Percentiles rank a stretch among this genome's conserved stretches.
phyloP scores from a whole-genome alignment of 2,797 vertebrate genomes.

The Rhinatrema bivittatum region DNA sequence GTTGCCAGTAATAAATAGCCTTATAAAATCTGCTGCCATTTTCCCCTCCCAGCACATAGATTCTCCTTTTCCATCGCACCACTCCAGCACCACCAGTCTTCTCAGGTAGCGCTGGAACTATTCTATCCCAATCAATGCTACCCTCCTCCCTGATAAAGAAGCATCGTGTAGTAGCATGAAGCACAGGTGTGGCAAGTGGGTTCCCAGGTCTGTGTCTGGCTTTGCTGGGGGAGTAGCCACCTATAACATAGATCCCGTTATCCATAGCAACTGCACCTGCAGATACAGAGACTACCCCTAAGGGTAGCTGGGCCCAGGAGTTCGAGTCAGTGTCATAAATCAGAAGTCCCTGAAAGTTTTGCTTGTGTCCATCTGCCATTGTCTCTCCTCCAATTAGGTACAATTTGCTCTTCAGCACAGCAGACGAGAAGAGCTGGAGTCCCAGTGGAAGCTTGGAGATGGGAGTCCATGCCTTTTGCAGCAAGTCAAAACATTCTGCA shows the following conservation, averaged over 20 bases:
- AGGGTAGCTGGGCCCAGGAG: constrained; percentile 61
- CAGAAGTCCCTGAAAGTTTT: constrained; percentile 66
- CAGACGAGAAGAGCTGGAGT: constrained; percentile 62
- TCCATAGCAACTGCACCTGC: constrained; percentile 68
- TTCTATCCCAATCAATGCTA: constrained; percentile 41
- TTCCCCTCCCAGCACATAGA: constrained; percentile 73
- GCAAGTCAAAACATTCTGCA: constrained; percentile 60
- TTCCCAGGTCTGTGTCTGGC: constrained; percentile 63
- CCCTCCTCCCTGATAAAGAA: constrained; percentile 63
- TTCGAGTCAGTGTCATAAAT: constrained; percentile 63
- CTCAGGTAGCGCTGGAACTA: constrained; percentile 63
- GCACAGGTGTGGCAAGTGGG: constrained; percentile 47
- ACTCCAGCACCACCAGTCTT: constrained; percentile 67
- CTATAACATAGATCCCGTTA: constrained; percentile 68
- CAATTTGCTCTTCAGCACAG: constrained; percentile 53
- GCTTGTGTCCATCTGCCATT: constrained; percentile 57
- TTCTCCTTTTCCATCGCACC: constrained; percentile 69
- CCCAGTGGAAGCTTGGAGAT: constrained; percentile 51
- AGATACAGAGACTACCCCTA: constrained; percentile 65
- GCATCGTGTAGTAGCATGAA: constrained; percentile 67
- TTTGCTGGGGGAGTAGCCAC: constrained; percentile 69
- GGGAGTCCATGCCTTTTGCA: constrained; percentile 32
- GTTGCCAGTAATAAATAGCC: constrained; percentile 76
- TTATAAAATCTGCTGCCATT: constrained; percentile 68
- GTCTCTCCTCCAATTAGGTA: constrained; percentile 72